Percentiles rank a stretch among this genome's conserved stretches.
These are phyloP conservation scores for Eremophila alpestris DNA, from an alignment of 2,797 vertebrate species.

Conservation along the genomic window DNA sequence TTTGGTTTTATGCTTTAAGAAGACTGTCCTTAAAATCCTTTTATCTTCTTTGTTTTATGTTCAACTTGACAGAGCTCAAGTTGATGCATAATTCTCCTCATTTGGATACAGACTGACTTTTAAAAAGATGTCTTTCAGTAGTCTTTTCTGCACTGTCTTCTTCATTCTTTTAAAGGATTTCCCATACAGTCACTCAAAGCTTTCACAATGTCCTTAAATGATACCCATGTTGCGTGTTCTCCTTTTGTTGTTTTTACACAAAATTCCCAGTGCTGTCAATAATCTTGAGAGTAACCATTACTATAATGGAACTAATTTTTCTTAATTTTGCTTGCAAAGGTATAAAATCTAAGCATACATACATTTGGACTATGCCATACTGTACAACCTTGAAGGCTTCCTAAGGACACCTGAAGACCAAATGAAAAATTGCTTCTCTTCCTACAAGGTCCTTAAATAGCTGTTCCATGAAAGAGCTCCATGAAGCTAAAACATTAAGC, in stretches of 20 bases:
- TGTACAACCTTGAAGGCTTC: neutral
- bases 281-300: neutral
- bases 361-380: neutral
- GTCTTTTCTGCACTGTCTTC: neutral
- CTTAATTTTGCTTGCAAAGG: neutral
- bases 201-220: neutral
- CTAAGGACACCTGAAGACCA: neutral
- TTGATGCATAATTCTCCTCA: neutral
- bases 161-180: neutral
- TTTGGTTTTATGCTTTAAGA: neutral
- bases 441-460: neutral
- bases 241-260: neutral
- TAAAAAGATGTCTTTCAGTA: neutral
- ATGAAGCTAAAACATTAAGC: neutral
- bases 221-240: accelerated
- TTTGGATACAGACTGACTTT: neutral
- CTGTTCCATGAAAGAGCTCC: neutral
- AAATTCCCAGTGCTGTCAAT: neutral
- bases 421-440: neutral
- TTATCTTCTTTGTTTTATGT: neutral
- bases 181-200: neutral
- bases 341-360: neutral
- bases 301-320: neutral
- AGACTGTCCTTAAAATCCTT: neutral
- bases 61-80: neutral